Base-by-base conservation (phyloP, 2,113 vertebrate genomes). In the Zosterops hypoxanthus region DNA sequence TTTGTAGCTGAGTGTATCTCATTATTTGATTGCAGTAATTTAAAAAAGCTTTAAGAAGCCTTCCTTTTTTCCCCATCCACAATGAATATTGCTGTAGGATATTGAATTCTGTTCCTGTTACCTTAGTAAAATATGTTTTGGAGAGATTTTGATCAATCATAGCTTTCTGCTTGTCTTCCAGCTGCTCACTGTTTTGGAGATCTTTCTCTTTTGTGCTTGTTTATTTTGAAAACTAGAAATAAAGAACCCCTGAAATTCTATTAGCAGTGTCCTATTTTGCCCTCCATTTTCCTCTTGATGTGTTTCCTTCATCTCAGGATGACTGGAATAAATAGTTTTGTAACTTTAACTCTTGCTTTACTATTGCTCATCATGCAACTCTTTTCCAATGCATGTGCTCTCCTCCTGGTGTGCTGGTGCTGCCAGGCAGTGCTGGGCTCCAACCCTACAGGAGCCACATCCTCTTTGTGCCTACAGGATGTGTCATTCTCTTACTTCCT, bases 11-110 rank as follows among this genome's bases (percentile, higher is more conserved):
- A 72, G 81, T 28, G 3, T 90, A 89, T 83, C 21, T 89, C 33
- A 52, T 56, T 5, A 69, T 82, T 50, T 49, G 47, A 86, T 72
- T 39, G 10, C 66, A 83, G 55, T 90, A 6, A 55, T 90, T 94
- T 71, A 75, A 75, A 89, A 73, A 86, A 69, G 11, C 25, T 83
- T 91, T 94, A 60, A 86, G 69, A 93, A 94, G 75, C n/a, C 55
- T 56, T 53, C 33, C 6, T 50, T n/a, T 64, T 85, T 46, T 44
- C 41, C 36, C 34, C 76, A 93, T 93, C 72, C 96, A 49, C 63
- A 73, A 92, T 84, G 63, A 91, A 47, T 60, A 52, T 79, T 94
- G 28, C 46, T 89, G 17, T 33, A 76, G 29, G 63, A 90, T 82
- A 63, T 44, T 71, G 12, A 94, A 47, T 82, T 15, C n/a, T 66